Base-by-base conservation (phyloP, 1,140 invertebrate species). In the Probaryconus sp. region DNA sequence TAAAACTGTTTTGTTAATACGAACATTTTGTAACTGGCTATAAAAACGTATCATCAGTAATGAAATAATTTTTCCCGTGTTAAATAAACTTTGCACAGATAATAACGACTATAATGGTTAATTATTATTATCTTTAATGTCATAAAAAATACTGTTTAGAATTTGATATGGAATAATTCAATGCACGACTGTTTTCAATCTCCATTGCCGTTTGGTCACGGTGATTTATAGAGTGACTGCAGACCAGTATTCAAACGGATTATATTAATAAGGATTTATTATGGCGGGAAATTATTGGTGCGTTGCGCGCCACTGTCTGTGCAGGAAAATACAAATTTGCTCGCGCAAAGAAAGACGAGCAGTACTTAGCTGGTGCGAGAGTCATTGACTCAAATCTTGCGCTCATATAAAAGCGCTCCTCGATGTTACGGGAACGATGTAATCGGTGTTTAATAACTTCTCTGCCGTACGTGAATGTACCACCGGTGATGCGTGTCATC, bases 311-410 rank as follows among this genome's bases (percentile, higher is more conserved):
- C 58, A 75, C 72, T 80, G 71, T 31, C 14, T 10, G 20, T 16
- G n/a, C 13, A 33, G 37, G 31, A 43, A 50, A 35, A 35, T 45
- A 45, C 37, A 37, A 43, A 47, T 45, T 53, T 47, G 26, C 17
- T 16, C n/a, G 9, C 26, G 26, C 48, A 70, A 78, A 78, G 68
- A 68, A 61, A 40, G 73, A 21, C 42, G 60, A 81, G 80, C 80
- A 79, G 82, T 72, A 73, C 51, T 71, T 72, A 78, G 20, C 42
- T 50, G 75, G 71, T 78, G 79, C 67, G 79, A 80, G 72, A 85
- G 81, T 80, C 80, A 80, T 82, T 83, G 83, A 81, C 81, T 84
- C 74, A 82, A 82, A 82, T 86, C 65, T 61, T 76, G 20, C 53
- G 42, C 63, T 61, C 40, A 51, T 18, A 50, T 47, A 64, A 61